phyloP scores from a whole-genome alignment of 2,888 invertebrate genomes.

The Chloroclystis v-ata region DNA sequence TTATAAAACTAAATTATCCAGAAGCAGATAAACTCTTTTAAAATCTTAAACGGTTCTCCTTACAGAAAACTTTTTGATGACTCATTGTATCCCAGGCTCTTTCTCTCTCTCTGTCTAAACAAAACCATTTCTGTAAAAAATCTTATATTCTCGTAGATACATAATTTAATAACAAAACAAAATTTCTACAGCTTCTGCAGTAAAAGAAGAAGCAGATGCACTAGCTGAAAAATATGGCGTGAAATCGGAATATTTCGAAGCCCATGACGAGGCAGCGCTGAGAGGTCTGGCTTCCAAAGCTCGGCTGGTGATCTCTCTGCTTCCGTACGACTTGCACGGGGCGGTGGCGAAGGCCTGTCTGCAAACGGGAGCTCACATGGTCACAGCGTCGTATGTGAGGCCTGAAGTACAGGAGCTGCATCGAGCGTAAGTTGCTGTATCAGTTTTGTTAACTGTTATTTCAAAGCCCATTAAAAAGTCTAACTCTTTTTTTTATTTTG shows the following conservation, averaged over 20 bases:
- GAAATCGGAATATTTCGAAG: slow-evolving; percentile 89
- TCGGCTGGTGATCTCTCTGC: slow-evolving; percentile 89
- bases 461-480: too few species aligned
- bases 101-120: too few species aligned
- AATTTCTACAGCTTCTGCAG: slow-evolving; percentile 87
- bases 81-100: too few species aligned
- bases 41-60: too few species aligned
- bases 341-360: slow-evolving; percentile 92
- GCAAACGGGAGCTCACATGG: slow-evolving; percentile 91
- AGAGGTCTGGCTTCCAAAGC: slow-evolving; percentile 84
- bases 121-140: too few species aligned
- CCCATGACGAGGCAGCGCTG: slow-evolving; percentile 84
- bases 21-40: neutral
- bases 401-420: slow-evolving; percentile 89
- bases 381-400: slow-evolving; percentile 96
- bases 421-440: slow-evolving; percentile 76
- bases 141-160: too few species aligned
- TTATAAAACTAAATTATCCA: neutral
- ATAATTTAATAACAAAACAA: too few species aligned
- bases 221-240: slow-evolving; percentile 88
- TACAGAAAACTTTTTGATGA: too few species aligned
- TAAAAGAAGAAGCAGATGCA: slow-evolving; percentile 92
- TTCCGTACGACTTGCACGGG: slow-evolving; percentile 95
- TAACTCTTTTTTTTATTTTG: too few species aligned
- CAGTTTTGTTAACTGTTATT: neutral